Evolutionary conservation across 1,140 invertebrate species (phyloP).

Genomic region (Drosophila kurseongensis): DNA sequence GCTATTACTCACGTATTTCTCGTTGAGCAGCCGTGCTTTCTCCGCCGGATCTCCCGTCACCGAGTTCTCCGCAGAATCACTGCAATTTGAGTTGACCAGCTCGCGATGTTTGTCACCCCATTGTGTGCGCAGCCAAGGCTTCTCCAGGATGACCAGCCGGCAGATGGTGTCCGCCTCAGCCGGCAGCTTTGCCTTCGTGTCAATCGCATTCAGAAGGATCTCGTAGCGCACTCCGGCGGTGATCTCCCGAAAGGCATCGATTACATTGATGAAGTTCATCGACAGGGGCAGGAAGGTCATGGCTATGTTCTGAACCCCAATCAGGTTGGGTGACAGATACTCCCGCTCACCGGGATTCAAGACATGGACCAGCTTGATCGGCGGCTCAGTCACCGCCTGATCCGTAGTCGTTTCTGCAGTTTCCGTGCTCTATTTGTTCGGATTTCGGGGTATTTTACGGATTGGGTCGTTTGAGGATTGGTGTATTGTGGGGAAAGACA

Average conservation of each 20-base stretch:
- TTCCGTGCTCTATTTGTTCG: conserved; percentile 12
- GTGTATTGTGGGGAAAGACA: conserved; percentile 48
- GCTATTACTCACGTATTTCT: conserved; percentile 78
- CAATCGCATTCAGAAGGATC: conserved; percentile 70
- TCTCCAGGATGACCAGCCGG: conserved; percentile 76
- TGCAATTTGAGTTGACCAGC: conserved; percentile 76
- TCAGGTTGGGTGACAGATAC: conserved; percentile 80
- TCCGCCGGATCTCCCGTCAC: conserved; percentile 39
- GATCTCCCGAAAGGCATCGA: conserved; percentile 80
- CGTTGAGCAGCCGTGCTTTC: conserved; percentile 53
- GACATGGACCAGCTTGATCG: conserved; percentile 77
- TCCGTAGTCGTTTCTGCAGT: conserved; percentile 23
- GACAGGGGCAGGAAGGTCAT: conserved; percentile 78
- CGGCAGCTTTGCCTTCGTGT: conserved; percentile 63
- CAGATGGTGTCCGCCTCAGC: conserved; percentile 73
- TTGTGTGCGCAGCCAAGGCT: conserved; percentile 79
- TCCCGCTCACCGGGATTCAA: conserved; percentile 81
- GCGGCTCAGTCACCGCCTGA: conserved; percentile 63
- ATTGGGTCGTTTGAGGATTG: conserved; percentile 19
- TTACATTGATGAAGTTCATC: conserved; percentile 78
- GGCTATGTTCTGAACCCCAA: conserved; percentile 83
- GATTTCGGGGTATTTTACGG: conserved; percentile 5
- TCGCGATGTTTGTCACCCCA: conserved; percentile 81
- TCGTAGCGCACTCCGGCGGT: conserved; percentile 82
- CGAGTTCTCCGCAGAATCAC: conserved; percentile 49